phyloP scores from a whole-genome alignment of 1,140 invertebrate species.

The Drosophila subpulchrella region DNA sequence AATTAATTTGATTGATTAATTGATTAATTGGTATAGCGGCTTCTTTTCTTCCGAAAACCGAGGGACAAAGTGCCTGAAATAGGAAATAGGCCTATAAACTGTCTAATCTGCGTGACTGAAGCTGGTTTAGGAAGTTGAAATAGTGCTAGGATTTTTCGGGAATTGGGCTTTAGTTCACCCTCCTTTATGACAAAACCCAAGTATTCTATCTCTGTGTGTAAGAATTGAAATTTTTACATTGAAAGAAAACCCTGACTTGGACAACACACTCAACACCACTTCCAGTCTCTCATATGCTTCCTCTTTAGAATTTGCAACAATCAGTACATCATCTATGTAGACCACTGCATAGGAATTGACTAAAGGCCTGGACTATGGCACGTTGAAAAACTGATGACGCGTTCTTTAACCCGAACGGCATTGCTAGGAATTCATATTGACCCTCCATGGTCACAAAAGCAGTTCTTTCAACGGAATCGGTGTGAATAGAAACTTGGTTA shows the following conservation, averaged over 20 bases:
- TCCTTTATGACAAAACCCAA: neutral
- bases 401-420: neutral
- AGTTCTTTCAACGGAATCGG: no score
- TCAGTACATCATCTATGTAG: neutral
- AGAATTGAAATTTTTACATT: constrained; percentile 3
- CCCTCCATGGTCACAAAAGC: no score
- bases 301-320: neutral
- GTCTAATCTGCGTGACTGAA: constrained; percentile 6
- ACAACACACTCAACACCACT: neutral
- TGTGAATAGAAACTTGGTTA: neutral
- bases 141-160: no score
- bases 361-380: neutral
- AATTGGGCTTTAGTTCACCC: neutral
- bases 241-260: neutral
- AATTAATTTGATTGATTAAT: no score
- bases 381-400: neutral
- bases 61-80: constrained; percentile 12
- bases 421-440: no score
- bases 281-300: neutral
- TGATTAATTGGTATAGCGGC: no score
- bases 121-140: no score
- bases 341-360: constrained; percentile 1
- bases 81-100: neutral
- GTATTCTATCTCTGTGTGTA: neutral
- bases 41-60: neutral